Conservation (phyloP, 2,113 vertebrate species). For the Cyphomyrus discorhynchus region DNA sequence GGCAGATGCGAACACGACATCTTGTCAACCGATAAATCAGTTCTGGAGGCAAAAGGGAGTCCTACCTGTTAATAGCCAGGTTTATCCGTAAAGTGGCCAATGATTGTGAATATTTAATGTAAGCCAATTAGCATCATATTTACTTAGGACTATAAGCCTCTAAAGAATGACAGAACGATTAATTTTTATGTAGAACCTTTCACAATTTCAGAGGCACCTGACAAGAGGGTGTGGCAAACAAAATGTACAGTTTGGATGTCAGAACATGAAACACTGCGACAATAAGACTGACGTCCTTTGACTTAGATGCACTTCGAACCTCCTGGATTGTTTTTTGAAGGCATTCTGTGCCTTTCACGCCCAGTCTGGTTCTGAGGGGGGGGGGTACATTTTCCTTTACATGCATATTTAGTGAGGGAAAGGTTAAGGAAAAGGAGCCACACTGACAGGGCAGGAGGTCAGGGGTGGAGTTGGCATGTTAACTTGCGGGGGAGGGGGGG, state of each 20-base stretch:
- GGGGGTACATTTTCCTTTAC: constrained; percentile 24
- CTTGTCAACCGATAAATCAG: not conserved
- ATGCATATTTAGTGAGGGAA: constrained; percentile 30
- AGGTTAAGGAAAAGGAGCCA: constrained; percentile 27
- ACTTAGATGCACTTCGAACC: not conserved
- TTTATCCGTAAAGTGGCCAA: not conserved
- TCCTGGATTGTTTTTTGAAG: not conserved
- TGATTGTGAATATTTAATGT: not conserved
- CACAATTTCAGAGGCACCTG: not conserved
- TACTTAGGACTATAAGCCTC: not conserved
- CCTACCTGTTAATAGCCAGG: not conserved
- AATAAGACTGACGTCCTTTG: not conserved
- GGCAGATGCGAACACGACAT: not conserved
- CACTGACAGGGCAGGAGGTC: constrained; percentile 18
- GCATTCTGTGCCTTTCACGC: not conserved
- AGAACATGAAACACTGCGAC: not conserved
- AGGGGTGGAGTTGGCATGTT: not conserved
- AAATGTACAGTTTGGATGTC: not conserved
- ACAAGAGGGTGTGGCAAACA: not conserved
- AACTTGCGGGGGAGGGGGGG: not conserved
- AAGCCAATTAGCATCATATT: not conserved
- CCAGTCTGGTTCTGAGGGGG: not conserved
- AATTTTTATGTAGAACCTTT: not conserved
- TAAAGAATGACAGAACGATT: not conserved
- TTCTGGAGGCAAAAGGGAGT: not conserved